Evolutionary conservation across 2,113 vertebrate genomes (phyloP).

Genomic region (Centropus bengalensis): DNA sequence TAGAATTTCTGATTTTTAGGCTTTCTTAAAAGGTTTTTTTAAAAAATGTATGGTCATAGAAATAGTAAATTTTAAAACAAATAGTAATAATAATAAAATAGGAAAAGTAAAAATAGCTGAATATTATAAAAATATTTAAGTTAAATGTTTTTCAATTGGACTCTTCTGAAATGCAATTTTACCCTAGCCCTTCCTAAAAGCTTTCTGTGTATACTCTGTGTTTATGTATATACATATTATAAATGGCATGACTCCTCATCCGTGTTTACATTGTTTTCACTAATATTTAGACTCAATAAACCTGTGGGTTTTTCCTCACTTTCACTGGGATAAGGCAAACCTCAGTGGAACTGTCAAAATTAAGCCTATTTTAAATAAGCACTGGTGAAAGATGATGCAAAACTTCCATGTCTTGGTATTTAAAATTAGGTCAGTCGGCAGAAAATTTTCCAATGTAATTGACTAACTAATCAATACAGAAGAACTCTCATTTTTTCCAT

Average conservation of each 20-base stretch:
- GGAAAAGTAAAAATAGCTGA: background rate
- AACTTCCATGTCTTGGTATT: background rate
- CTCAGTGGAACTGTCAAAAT: background rate
- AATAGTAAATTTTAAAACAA: background rate
- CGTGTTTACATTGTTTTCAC: background rate
- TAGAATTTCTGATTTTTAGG: background rate
- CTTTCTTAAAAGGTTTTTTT: background rate
- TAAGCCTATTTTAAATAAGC: background rate
- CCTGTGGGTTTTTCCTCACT: background rate
- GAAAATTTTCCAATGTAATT: background rate
- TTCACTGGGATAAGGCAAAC: background rate
- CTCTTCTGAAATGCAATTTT: background rate
- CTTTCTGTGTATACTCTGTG: background rate
- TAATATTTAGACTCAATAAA: background rate
- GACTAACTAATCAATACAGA: conserved; percentile 3
- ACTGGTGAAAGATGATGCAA: background rate
- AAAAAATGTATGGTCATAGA: background rate
- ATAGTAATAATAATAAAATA: too few species aligned
- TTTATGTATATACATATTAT: background rate
- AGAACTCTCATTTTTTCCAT: background rate
- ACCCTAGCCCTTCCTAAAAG: background rate
- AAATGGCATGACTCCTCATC: background rate
- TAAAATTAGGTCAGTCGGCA: background rate
- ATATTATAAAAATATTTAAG: background rate
- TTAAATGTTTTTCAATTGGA: background rate